Evolutionary conservation across 92 coral and sea anemone genomes (phyloP), one percentile per base, ranked within the genome.

Genomic region (Phenganax marumi): DNA sequence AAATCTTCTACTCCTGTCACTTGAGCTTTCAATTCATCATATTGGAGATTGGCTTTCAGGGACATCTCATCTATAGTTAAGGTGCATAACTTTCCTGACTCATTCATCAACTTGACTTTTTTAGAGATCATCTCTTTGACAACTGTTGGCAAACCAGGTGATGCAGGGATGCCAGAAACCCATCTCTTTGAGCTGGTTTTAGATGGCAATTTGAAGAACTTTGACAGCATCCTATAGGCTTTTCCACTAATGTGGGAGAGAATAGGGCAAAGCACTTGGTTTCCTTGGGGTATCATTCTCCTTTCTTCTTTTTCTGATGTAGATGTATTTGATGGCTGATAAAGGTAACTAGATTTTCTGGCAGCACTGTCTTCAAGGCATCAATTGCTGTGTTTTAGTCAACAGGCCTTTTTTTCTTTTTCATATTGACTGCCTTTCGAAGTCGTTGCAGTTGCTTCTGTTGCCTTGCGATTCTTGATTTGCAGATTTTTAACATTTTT

Each of bases 61-160:
- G 65, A 66, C 10, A 81, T 68, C 52, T 81, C 85, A 81, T 81
- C 85, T 62, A 81, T 66, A n/a, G 76, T 25, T 48, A 64, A 6
- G 3, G 78, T 65, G 26, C 74, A 81, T 10, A 81, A 22, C 24
- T 16, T 76, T 43, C 66, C 6, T 16, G 46, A 1, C 26, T 76
- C 81, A 22, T 19, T 33, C 81, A 53, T 55, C 49, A 76, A 48
- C 26, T 76, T 18, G 1, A 76, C 81, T 76, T 76, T 76, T 50
- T 19, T 70, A 6, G 25, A 5, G 1, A 70, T 26, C 7, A 7
- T 4, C 69, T 16, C 23, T 23, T 63, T 2, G 4, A 2, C 23
- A 11, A 3, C 24, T 63, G 19, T 60, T 7, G 26, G 8, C 23
- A 63, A 3, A 19, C 69, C 69, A 6, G 69, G 3, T 63, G 69